A percentile compares a stretch with the other conserved stretches of the same genome.
Evolutionary conservation across 2,888 invertebrate genomes (phyloP).

Genomic region (Sphaerophoria taeniata): DNA sequence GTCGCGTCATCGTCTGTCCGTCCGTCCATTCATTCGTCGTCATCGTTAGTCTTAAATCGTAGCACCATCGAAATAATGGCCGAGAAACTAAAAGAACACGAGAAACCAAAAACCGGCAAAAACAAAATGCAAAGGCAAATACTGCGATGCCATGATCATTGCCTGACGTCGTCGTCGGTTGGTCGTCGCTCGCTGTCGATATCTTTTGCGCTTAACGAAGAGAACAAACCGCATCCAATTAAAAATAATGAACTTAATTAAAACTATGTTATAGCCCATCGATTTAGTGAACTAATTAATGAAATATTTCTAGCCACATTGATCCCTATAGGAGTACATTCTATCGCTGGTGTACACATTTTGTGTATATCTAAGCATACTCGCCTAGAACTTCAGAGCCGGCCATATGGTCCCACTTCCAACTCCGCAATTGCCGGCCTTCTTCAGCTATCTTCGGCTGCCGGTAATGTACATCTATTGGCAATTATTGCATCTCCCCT

Average conservation of each 20-base stretch:
- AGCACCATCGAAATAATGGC: constrained; percentile 42
- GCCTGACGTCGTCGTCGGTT: constrained; percentile 16
- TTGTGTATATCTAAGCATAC: constrained; percentile 27
- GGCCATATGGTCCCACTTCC: not conserved
- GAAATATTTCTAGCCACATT: constrained; percentile 77
- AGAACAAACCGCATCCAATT: constrained; percentile 78
- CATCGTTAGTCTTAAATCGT: no score
- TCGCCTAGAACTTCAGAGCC: constrained; percentile 7
- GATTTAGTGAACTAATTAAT: constrained; percentile 78
- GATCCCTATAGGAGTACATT: constrained; percentile 39
- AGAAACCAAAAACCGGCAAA: constrained; percentile 39
- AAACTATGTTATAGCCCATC: constrained; percentile 78
- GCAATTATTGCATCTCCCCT: constrained; percentile 62
- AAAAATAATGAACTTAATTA: constrained; percentile 78
- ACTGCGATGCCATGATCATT: constrained; percentile 63
- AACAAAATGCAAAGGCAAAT: constrained; percentile 59
- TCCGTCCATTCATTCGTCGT: no score
- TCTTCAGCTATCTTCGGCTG: constrained; percentile 15
- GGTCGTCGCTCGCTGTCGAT: constrained; percentile 66
- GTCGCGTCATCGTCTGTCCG: not conserved
- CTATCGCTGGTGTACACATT: not conserved
- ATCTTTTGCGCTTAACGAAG: constrained; percentile 75
- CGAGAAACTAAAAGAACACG: constrained; percentile 49
- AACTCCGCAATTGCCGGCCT: constrained; percentile 4
- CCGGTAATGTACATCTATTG: constrained; percentile 62